Percentiles rank a stretch among this genome's conserved stretches.
phyloP scores from a whole-genome alignment of 2,797 vertebrate species.

The Serranus cabrilla region DNA sequence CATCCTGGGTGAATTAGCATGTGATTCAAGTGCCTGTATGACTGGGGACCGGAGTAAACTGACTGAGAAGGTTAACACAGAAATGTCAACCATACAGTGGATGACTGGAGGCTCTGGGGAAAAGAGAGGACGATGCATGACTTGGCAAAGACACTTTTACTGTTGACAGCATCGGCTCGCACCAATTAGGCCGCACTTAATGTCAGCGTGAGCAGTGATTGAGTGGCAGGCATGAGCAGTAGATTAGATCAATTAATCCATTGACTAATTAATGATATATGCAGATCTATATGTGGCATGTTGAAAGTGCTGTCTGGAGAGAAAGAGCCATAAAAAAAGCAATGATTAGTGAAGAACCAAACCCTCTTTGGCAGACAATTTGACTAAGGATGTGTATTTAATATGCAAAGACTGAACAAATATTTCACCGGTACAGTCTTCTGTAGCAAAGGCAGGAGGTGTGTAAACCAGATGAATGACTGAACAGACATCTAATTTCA shows the following conservation, averaged over 20 bases:
- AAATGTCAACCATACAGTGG: slow-evolving; percentile 31
- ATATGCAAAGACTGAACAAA: slow-evolving; percentile 57
- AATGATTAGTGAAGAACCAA: slow-evolving; percentile 37
- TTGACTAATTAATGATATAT: slow-evolving; percentile 32
- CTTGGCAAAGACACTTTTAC: background rate
- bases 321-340: slow-evolving; percentile 14
- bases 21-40: slow-evolving; percentile 48
- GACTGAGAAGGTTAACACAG: slow-evolving; percentile 24
- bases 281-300: background rate
- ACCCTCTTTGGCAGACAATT: slow-evolving; percentile 21
- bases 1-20: slow-evolving; percentile 51
- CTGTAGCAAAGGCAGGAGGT: slow-evolving; percentile 41
- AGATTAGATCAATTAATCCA: slow-evolving; percentile 28
- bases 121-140: slow-evolving; percentile 14
- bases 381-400: slow-evolving; percentile 47
- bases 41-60: slow-evolving; percentile 12
- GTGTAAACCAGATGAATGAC: slow-evolving; percentile 75
- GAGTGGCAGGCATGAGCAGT: slow-evolving; percentile 22
- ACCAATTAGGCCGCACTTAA: slow-evolving; percentile 13
- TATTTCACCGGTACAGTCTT: slow-evolving; percentile 49
- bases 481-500: slow-evolving; percentile 71
- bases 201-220: slow-evolving; percentile 14
- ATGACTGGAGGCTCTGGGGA: background rate
- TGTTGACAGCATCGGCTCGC: slow-evolving; percentile 1
- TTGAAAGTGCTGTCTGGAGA: slow-evolving; percentile 20